A percentile compares a stretch with the other conserved stretches of the same genome.
These are phyloP conservation scores for Panagrolaimus sp. DNA, from an alignment of 1,140 invertebrate genomes.

Conservation along the genomic window DNA sequence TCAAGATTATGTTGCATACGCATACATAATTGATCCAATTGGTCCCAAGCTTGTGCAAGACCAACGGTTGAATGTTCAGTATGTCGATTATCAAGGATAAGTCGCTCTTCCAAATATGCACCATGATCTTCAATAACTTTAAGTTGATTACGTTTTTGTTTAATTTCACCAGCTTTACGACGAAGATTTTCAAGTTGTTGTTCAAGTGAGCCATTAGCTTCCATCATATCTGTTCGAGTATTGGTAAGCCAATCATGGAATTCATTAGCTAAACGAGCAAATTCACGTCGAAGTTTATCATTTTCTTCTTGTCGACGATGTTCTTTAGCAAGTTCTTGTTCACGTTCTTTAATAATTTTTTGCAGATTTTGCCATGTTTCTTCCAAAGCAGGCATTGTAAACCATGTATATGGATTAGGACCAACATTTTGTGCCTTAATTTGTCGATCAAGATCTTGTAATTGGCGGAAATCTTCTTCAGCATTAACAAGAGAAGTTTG, in stretches of 20 bases:
- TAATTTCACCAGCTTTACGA: slow-evolving; percentile 87
- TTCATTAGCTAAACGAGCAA: slow-evolving; percentile 79
- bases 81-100: slow-evolving; percentile 97
- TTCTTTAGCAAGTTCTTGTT: slow-evolving; percentile 88
- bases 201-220: slow-evolving; percentile 91
- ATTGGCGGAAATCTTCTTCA: slow-evolving; percentile 89
- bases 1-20: slow-evolving; percentile 99
- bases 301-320: slow-evolving; percentile 95
- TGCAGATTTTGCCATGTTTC: slow-evolving; percentile 98
- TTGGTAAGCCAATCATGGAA: slow-evolving; percentile 99
- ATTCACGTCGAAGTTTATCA: slow-evolving; percentile 92
- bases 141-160: slow-evolving; percentile 79
- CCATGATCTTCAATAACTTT: slow-evolving; percentile 96
- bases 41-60: slow-evolving; percentile 97
- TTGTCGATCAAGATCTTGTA: slow-evolving; percentile 88
- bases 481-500: slow-evolving; percentile 79
- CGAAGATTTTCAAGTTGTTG: slow-evolving; percentile 89
- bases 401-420: slow-evolving; percentile 99
- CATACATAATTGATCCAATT: slow-evolving; percentile 96
- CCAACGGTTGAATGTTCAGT: slow-evolving; percentile 97
- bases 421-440: slow-evolving; percentile 99
- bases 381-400: slow-evolving; percentile 98
- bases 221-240: slow-evolving; percentile 88
- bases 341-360: slow-evolving; percentile 92
- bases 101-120: slow-evolving; percentile 87